Base-by-base conservation (phyloP, 2,797 vertebrate genomes). In the Xiphophorus birchmanni region DNA sequence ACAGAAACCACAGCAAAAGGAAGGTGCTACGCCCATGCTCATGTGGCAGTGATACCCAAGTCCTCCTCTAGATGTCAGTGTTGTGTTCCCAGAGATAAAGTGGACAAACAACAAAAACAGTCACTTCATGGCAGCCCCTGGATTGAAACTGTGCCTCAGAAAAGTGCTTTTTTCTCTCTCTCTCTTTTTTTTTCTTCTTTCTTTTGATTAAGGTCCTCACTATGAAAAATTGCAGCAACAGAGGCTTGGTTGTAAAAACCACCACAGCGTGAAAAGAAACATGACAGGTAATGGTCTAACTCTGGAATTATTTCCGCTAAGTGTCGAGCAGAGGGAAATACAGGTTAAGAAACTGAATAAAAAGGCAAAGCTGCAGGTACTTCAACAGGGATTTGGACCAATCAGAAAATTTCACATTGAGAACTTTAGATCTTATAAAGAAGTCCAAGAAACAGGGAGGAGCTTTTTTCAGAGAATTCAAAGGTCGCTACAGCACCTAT, bases 51-150 rank as follows among this genome's bases (percentile, higher is more conserved):
- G 76, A 80, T 90, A 81, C 82, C 78, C 58, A 67, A 35, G 79
- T 87, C 58, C 17, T 79, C 92, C 95, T 93, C 90, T 89, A 95
- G 95, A 93, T 95, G 95, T 94, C 93, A 95, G 94, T 92, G 93
- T 90, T 91, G 93, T 78, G 92, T 92, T 93, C 89, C 84, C 81
- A 80, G 82, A 89, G 60, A 84, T 11, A 80, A 72, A 77, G 78
- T 80, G 75, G 81, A 86, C 76, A 87, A 80, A 90, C 80, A 79
- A 74, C 88, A 91, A 91, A 91, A 69, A 86, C 83, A 82, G 86
- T 89, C 85, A 84, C 80, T 87, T 90, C 76, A 82, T 47, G 84
- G 82, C 89, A 92, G 86, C 84, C 84, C 75, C 86, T 74, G 84
- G 85, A 83, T 85, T 92, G 83, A 84, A 90, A 90, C 90, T 89